phyloP scores from a whole-genome alignment of 1,140 invertebrate genomes.

The Drosophila yakuba region DNA sequence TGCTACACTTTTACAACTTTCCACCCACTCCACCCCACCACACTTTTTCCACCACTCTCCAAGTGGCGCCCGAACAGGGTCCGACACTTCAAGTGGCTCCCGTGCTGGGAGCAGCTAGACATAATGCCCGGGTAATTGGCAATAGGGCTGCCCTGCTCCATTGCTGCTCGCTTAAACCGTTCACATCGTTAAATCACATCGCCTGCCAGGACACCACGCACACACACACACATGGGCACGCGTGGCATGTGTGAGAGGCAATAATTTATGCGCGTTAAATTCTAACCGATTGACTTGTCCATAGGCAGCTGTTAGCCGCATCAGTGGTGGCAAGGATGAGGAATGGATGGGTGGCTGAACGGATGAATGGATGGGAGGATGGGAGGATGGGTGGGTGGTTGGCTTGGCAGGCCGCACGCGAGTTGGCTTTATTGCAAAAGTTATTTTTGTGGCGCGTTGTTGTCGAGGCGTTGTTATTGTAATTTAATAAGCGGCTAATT shows the following conservation, averaged over 20 bases:
- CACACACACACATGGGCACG: too few species aligned
- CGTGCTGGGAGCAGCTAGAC: neutral
- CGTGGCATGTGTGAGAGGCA: conserved; percentile 6
- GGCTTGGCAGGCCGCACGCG: conserved; percentile 2
- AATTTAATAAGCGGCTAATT: conserved; percentile 83
- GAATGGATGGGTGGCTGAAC: neutral
- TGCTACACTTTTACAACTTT: conserved; percentile 34
- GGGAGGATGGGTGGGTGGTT: neutral
- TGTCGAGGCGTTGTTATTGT: conserved; percentile 68
- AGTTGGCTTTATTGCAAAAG: conserved; percentile 63
- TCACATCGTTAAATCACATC: conserved; percentile 41
- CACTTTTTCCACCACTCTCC: too few species aligned
- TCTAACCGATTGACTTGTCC: conserved; percentile 67
- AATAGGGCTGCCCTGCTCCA: neutral
- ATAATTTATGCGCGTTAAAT: conserved; percentile 68
- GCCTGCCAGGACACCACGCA: neutral
- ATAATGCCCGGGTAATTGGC: conserved; percentile 67
- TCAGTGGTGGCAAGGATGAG: conserved; percentile 16
- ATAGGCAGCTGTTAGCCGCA: conserved; percentile 39
- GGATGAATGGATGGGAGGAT: neutral
- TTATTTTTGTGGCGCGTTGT: conserved; percentile 33
- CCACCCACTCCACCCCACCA: neutral
- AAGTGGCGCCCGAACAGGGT: too few species aligned
- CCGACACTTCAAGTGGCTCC: neutral
- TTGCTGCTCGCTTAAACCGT: conserved; percentile 28